Evolutionary conservation across 1,140 invertebrate species (phyloP).

Genomic region (Doryteuthis pealeii): DNA sequence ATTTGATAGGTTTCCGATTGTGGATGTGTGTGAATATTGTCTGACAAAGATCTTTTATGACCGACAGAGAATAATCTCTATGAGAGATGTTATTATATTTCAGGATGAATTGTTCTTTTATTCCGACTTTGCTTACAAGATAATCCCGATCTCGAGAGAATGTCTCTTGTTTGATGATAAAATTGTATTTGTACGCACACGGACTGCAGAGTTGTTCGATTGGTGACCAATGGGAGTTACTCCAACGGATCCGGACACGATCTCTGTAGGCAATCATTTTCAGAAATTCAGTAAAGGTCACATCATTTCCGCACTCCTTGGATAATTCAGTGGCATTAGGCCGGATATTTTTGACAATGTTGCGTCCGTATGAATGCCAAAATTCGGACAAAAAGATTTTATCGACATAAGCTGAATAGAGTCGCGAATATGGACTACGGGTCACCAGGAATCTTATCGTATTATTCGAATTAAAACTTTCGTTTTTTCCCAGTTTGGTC

Average conservation of each 20-base stretch:
- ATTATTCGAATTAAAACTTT: background rate
- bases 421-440: conserved; percentile 24
- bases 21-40: background rate
- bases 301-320: conserved; percentile 4
- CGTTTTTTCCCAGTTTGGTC: background rate
- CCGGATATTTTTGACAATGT: background rate
- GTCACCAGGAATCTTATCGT: conserved; percentile 16
- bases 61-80: background rate
- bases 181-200: conserved; percentile 14
- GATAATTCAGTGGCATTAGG: background rate
- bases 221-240: conserved; percentile 18
- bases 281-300: conserved; percentile 7
- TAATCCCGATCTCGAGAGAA: conserved; percentile 19
- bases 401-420: conserved; percentile 31
- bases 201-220: conserved; percentile 18
- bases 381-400: conserved; percentile 20
- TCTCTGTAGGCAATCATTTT: background rate
- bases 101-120: background rate
- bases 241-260: background rate
- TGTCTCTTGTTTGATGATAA: conserved; percentile 23
- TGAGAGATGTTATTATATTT: background rate
- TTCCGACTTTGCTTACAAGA: background rate
- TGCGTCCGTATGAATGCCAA: background rate
- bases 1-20: background rate
- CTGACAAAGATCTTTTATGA: background rate